A percentile compares a stretch with the other conserved stretches of the same genome.
phyloP scores from a whole-genome alignment of 2,797 vertebrate species.

The Propithecus deckenii region DNA sequence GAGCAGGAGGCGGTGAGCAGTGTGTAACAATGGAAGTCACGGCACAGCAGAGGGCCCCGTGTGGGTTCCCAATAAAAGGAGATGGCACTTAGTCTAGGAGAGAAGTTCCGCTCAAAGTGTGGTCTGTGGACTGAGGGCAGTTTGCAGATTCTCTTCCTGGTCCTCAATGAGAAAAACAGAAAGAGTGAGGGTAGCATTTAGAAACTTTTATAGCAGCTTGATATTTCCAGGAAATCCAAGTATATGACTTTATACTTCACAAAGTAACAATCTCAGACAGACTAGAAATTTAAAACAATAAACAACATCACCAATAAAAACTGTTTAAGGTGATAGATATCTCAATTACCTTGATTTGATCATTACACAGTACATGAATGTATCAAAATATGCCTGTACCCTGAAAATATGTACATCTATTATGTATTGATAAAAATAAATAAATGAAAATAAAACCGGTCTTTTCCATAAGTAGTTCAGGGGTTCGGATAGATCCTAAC shows the following conservation, averaged over 20 bases:
- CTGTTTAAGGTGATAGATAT: background rate
- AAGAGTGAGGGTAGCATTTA: background rate
- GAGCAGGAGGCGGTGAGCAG: background rate
- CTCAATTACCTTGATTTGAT: background rate
- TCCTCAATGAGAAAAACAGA: background rate
- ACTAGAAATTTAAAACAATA: background rate
- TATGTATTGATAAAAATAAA: background rate
- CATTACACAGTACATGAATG: background rate
- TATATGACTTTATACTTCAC: background rate
- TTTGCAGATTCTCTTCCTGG: background rate
- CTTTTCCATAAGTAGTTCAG: background rate
- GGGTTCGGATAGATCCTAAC: background rate
- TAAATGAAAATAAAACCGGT: background rate
- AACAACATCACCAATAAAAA: background rate
- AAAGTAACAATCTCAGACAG: background rate
- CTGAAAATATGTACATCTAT: background rate
- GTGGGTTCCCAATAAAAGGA: background rate
- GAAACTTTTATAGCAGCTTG: background rate
- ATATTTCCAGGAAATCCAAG: background rate
- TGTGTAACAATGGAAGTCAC: background rate
- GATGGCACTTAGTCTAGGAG: background rate
- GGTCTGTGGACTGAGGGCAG: background rate
- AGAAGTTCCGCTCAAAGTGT: background rate
- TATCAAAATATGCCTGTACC: background rate
- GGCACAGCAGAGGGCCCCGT: background rate